Evolutionary conservation across 2,888 invertebrate species (phyloP).

Genomic region (Ophioninae sp.): DNA sequence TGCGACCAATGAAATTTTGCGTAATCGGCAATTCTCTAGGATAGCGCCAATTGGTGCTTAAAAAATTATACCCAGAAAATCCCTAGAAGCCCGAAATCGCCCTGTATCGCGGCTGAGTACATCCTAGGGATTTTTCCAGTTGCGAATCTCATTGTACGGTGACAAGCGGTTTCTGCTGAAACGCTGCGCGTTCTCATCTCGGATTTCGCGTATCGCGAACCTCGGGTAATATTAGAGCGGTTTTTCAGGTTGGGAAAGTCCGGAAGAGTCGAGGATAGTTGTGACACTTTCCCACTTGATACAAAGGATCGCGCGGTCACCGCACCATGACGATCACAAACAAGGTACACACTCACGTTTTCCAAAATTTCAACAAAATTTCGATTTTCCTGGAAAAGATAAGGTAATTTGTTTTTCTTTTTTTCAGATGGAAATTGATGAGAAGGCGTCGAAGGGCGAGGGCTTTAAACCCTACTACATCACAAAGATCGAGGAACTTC

Average conservation of each 20-base stretch:
- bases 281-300: background rate
- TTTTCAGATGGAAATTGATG: conserved; percentile 88
- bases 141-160: background rate
- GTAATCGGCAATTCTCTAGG: background rate
- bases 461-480: conserved; percentile 98
- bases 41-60: background rate
- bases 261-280: background rate
- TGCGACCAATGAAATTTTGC: background rate
- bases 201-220: background rate
- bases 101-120: background rate
- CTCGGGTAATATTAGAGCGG: background rate
- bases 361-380: background rate
- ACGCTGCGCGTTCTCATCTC: background rate
- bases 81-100: background rate
- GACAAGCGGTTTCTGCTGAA: background rate
- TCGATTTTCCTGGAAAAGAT: background rate
- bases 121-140: background rate
- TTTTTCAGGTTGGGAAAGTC: background rate
- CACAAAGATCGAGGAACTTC: conserved; percentile 98
- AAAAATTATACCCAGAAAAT: background rate
- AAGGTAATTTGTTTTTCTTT: background rate
- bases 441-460: conserved; percentile 86
- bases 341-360: conserved; percentile 69
- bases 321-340: conserved; percentile 77
- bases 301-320: background rate